phyloP scores from a whole-genome alignment of 2,888 invertebrate genomes.

The Lochmaea crataegi region DNA sequence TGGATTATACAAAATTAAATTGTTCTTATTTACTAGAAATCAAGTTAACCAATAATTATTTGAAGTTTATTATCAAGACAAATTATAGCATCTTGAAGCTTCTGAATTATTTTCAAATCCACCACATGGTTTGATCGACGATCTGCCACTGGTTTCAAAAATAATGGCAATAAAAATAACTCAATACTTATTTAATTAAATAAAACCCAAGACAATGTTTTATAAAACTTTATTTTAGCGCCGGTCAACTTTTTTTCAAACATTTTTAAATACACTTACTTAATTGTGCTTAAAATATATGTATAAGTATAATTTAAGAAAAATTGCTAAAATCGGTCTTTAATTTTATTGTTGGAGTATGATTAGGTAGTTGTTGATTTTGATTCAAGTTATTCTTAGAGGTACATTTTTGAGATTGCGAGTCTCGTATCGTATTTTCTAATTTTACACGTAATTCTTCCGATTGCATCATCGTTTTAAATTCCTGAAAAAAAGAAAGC shows the following conservation, averaged over 20 bases:
- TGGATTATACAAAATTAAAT: too few relatives aligned
- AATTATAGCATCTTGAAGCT: too few relatives aligned
- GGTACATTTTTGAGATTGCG: conserved; percentile 72
- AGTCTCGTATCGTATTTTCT: conserved; percentile 86
- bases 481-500: conserved; percentile 71
- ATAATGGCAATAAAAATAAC: too few relatives aligned
- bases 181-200: neutral
- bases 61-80: too few relatives aligned
- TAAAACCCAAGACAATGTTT: neutral
- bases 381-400: conserved; percentile 65
- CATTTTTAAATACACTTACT: neutral
- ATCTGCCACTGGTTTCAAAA: too few relatives aligned
- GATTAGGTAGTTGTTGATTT: conserved; percentile 61
- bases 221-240: neutral
- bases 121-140: too few relatives aligned
- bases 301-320: conserved; percentile 65
- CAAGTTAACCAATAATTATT: too few relatives aligned
- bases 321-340: conserved; percentile 97
- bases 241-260: neutral
- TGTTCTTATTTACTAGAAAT: too few relatives aligned
- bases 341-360: conserved; percentile 84
- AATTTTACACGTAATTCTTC: conserved; percentile 83
- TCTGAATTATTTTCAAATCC: too few relatives aligned
- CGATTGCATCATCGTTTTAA: conserved; percentile 91
- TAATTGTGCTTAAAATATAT: conserved; percentile 5